Evolutionary conservation across 2,797 vertebrate species (phyloP), one percentile per base, ranked within the genome.

Genomic region (Pseudotriccus pelzelni): DNA sequence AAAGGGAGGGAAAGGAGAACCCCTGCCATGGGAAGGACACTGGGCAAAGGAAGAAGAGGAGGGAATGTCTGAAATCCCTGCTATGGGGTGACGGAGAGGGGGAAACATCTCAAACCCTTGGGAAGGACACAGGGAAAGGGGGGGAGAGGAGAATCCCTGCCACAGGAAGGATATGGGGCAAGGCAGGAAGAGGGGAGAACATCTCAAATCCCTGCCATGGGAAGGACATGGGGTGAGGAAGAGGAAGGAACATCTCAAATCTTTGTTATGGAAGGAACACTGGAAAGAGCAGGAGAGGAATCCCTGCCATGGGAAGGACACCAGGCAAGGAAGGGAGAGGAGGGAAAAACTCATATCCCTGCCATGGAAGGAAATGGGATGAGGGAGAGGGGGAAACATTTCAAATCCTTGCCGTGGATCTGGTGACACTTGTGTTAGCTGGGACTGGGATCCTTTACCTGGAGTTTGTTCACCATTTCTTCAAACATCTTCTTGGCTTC

Each of bases 391-490:
- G 32, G 52, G 50, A 52, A 52, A 52, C 50, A 30, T 11, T 28
- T 30, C 50, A 52, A 12, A 2, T 11, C 21, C 49, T n/a, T 28
- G 50, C 27, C 59, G 0, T 0, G 24, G 46, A 44, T 27, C 30
- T 80, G 85, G 50, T 23, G 85, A 14, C 28, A n/a, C 12, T 18
- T 50, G 1, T 30, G 27, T 17, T 12, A 12, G 12, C 30, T n/a
- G 62, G 46, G 49, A 28, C 44, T 22, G 41, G 3, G 28, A 27
- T 20, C 22, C 75, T 75, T 94, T 97, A 99, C 99, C 99, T 99
- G 99, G 59, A 99, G 98, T 93, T 99, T 99, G 97, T 99, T 99
- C 60, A 99, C 99, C 99, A 99, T 99, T 96, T 99, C 99, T 37
- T 99, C 99, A 98, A 99, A 99, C 88, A 99, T 98, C 91, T 99